phyloP scores from a whole-genome alignment of 2,888 invertebrate species.

The Carabus problematicus region DNA sequence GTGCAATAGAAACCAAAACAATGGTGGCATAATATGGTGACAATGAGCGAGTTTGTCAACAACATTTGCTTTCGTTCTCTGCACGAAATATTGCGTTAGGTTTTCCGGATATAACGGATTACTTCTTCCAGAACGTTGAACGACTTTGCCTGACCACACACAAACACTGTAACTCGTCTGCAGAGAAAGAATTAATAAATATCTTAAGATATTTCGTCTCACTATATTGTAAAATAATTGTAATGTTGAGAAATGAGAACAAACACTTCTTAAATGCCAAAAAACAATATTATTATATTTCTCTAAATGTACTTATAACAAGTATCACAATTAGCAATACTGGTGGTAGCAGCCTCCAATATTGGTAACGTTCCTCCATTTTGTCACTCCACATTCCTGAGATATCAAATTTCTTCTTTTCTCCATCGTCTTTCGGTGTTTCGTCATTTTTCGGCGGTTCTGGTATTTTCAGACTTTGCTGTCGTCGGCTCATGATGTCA shows the following conservation, averaged over 20 bases:
- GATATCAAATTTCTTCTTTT: no score
- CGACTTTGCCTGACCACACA: neutral
- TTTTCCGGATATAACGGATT: conserved; percentile 17
- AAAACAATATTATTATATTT: neutral
- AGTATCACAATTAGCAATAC: neutral
- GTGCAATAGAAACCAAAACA: conserved; percentile 29
- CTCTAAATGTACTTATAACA: conserved; percentile 1
- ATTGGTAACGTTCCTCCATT: neutral
- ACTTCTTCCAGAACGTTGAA: conserved; percentile 22
- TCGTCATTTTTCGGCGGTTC: no score
- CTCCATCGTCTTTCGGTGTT: no score
- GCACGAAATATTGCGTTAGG: conserved; percentile 3
- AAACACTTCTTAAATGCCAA: neutral
- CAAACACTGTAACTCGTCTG: neutral
- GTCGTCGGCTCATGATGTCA: no score
- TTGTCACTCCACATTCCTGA: neutral
- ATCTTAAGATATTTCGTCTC: no score
- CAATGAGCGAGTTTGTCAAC: conserved; percentile 34
- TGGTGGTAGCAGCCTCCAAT: conserved; percentile 1
- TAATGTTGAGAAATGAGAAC: no score
- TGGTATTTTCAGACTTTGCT: no score
- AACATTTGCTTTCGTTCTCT: conserved; percentile 34
- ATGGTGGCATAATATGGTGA: conserved; percentile 12
- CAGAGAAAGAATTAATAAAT: neutral
- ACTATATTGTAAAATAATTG: no score